Base-by-base conservation (phyloP, 1,140 invertebrate genomes). In the Carcinoscorpius rotundicauda region DNA sequence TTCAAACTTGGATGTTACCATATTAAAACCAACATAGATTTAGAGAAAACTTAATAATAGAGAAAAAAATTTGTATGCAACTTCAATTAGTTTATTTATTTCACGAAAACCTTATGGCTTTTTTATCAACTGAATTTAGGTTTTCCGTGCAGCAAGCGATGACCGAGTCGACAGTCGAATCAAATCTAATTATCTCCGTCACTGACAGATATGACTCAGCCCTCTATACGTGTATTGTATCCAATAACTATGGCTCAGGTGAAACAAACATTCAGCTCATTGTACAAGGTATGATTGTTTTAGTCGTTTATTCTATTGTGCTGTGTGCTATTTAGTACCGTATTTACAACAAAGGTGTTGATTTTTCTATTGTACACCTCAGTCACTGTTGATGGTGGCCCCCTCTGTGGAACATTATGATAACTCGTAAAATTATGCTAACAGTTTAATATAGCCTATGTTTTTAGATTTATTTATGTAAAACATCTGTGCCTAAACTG, bases 191-290 rank as follows among this genome's bases (percentile, higher is more conserved):
- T 10, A 75, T 80, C 49, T 49, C 69, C 4, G 64, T 70, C 3
- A 72, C 77, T 0, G 62, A 71, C 5, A 71, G 75, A 8, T 66
- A 71, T 11, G 79, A 81, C 68, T 78, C 78, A 4, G 76, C 74
- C 49, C 74, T 77, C 52, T 81, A 78, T 69, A 76, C 75, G 0
- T 81, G 79, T 68, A 64, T 70, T 4, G 77, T 76, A 0, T 68
- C 68, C n/a, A 81, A 80, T 64, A 62, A 66, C 5, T 71, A 75
- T 64, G 79, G 79, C 4, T 68, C 70, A 5, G 76, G 76, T 58
- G 71, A 75, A 65, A 93, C 93, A n/a, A 93, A 88, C 74, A 94
- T 95, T 73, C 93, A 93, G 75, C 87, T 97, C 80, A 93, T 93
- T 73, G 88, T 97, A 68, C 92, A 96, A 86, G 88, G 88, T 89